Conservation (phyloP, 2,797 vertebrate species). For the Malurus splendens region DNA sequence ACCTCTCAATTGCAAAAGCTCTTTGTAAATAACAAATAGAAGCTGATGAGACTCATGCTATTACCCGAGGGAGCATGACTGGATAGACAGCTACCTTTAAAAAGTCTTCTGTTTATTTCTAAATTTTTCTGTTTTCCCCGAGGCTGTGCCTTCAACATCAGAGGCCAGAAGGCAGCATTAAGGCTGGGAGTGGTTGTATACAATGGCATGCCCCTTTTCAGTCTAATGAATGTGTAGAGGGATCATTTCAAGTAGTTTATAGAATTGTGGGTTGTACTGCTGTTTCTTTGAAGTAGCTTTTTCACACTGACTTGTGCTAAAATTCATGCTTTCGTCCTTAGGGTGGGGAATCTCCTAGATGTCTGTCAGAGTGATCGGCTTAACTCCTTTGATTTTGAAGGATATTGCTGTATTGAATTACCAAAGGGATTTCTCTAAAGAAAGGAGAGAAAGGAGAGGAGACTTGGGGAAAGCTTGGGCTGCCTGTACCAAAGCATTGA, state of each 20-base stretch:
- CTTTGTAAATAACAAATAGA: not conserved
- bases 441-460: not conserved
- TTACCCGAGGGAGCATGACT: not conserved
- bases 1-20: not conserved
- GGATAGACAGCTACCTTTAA: not conserved
- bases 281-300: constrained; percentile 47
- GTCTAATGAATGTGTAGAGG: not conserved
- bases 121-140: constrained; percentile 22
- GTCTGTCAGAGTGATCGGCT: constrained; percentile 36
- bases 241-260: constrained; percentile 27
- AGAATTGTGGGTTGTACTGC: not conserved
- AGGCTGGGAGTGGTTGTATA: not conserved
- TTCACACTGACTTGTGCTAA: constrained; percentile 37
- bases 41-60: not conserved
- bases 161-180: not conserved
- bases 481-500: not conserved
- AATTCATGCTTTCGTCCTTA: not conserved
- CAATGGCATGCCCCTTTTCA: constrained; percentile 15
- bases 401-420: constrained; percentile 31
- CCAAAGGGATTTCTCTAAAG: constrained; percentile 20
- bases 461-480: not conserved
- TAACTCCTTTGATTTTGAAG: constrained; percentile 42
- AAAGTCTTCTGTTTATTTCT: not conserved
- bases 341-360: not conserved
- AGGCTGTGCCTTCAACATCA: constrained; percentile 34